A percentile compares a stretch with the other conserved stretches of the same genome.
Conservation (phyloP, 35 echinoderm and acorn worm genomes). For the Hemicentrotus pulcherrimus region DNA sequence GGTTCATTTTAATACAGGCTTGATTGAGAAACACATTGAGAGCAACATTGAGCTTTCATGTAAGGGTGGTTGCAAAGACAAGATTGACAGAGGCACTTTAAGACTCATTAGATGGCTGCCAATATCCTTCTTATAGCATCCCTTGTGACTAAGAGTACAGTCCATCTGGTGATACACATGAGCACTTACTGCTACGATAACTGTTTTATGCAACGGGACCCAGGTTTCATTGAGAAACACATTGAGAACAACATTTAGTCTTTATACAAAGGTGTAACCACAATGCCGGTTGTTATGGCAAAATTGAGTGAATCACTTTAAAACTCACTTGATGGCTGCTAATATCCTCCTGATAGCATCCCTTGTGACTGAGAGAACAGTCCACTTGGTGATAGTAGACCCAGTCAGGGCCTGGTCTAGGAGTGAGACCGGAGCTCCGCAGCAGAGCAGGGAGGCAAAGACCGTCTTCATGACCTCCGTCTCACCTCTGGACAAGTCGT, state of each 20-base stretch:
- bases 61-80: no score
- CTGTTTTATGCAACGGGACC: no score
- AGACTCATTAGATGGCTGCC: slow-evolving; percentile 54
- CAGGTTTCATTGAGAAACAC: no score
- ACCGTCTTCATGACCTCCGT: slow-evolving; percentile 50
- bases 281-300: no score
- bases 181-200: no score
- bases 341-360: slow-evolving; percentile 58
- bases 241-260: no score
- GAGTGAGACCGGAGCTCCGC: slow-evolving; percentile 63
- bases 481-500: slow-evolving; percentile 71
- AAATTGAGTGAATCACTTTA: no score
- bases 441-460: slow-evolving; percentile 52
- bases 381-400: slow-evolving; percentile 46
- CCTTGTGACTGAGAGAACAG: slow-evolving; percentile 29
- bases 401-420: slow-evolving; percentile 55
- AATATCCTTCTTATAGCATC: slow-evolving; percentile 58
- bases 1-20: no score
- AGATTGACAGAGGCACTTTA: no score
- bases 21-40: no score
- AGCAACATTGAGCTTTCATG: no score
- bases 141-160: slow-evolving; percentile 29
- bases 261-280: no score
- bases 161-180: slow-evolving; percentile 55
- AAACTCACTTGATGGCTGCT: slow-evolving; percentile 57